Evolutionary conservation across 2,888 invertebrate species (phyloP), one percentile per base, ranked within the genome.

Genomic region (Apamea crenata): DNA sequence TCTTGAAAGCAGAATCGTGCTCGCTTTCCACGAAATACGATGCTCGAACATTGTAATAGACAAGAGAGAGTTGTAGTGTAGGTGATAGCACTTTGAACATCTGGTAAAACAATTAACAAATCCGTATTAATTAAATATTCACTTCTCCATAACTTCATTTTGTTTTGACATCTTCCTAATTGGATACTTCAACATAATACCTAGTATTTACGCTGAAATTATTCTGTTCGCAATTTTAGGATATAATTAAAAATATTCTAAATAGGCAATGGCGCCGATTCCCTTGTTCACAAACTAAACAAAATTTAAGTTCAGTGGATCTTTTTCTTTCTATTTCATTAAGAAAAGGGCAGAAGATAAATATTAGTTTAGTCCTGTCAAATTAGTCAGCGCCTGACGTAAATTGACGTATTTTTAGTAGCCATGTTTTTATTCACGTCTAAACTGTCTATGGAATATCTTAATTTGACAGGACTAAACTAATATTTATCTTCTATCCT

Each of bases 131-230:
- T 85, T 84, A 82, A 78, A 75, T 71, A 85, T 81, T 85, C 36
- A 21, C 47, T 78, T 78, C 73, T 78, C 82, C 68, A 78, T 78
- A 69, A 82, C 70, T 79, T 70, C 21, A 81, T 61, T 73, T 77
- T 84, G 74, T 83, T 86, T 77, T 77, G 74, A 76, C 69, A 66
- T 65, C 75, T 53, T 44, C 59, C 74, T 87, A 88, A 86, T 88
- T 88, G 80, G 80, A 70, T 81, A 81, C 73, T 81, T 79, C 25
- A 76, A 81, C 74, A 72, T 79, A 75, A 76, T 77, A n/a, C n/a
- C n/a, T n/a, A 77, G 76, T 83, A 67, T 68, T 73, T 82, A 70
- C 36, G 40, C 71, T 71, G 12, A 66, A 67, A 68, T 75, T 47
- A 65, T 77, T 70, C 1, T 50, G 32, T 79, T 65, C 12, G 6